Evolutionary conservation across 2,888 invertebrate genomes (phyloP), one percentile per base, ranked within the genome.

Genomic region (Phrixothrix hirtus): DNA sequence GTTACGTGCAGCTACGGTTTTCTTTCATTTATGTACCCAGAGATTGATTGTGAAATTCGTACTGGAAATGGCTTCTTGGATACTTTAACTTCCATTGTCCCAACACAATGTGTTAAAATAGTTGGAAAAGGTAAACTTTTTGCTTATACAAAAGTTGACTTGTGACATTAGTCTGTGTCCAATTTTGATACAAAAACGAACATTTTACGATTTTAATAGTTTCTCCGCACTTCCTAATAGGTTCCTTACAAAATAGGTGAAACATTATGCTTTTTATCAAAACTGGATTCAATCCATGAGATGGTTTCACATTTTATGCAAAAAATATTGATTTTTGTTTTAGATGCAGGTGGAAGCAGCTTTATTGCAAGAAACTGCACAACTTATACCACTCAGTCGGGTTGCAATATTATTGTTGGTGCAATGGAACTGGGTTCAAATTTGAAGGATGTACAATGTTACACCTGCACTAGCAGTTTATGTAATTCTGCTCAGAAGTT

Each of bases 21-120:
- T 1, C 43, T 53, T 10, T 53, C 53, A 1, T 53, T 47, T 36
- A 48, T 38, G 2, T 53, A 53, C 37, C 43, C 53, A 11, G 42
- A 43, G 25, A 29, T 48, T 1, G 47, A 53, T 12, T 53, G 53
- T 26, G 42, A 42, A n/a, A 29, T 38, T 10, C 30, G 31, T 26
- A 43, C 32, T 15, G 53, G 48, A 37, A 53, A 15, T 15, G 30
- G 36, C 1, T n/a, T 52, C 10, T 12, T 48, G 9, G 48, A 48
- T 25, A 30, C 43, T 14, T 34, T 48, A 3, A 17, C 47, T 9
- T 53, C 53, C 0, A 47, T 42, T 1, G 21, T 47, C 7, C 51
- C 56, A n/a, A 38, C 45, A 15, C 47, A 55, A 14, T 58, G 57
- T 29, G 51, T 55, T 2, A 58, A 58, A 42, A 48, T 58, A 3